Evolutionary conservation across 2,113 vertebrate species (phyloP), one percentile per base, ranked within the genome.

Genomic region (Parus major): DNA sequence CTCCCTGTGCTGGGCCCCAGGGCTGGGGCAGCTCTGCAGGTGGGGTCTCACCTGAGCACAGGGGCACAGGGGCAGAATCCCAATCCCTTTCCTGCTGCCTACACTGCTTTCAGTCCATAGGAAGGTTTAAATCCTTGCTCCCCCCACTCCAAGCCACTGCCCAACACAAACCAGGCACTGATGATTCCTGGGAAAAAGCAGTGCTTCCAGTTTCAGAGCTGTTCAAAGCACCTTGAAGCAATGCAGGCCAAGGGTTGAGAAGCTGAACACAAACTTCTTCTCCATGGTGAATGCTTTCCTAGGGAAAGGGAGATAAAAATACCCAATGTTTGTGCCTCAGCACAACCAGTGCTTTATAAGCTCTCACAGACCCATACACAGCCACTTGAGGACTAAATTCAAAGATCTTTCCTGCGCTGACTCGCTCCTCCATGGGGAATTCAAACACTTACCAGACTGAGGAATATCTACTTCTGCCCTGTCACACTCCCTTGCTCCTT

Each of bases 371-470:
- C 57, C 65, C 16, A 66, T 12, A 9, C 41, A 6, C 55, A 72
- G 39, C 59, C 55, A 8, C 22, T 57, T 49, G 71, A 83, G 81
- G 79, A 89, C 71, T 56, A 80, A 86, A 90, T 56, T 79, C 64
- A 61, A 89, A 84, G 89, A 90, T 73, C 20, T n/a, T 95, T 96
- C 88, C 95, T 95, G 65, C 70, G 96, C 90, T 93, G 82, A 94
- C 86, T 90, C 85, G 20, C 89, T 96, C 93, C 89, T 95, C 91
- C 89, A 44, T 4, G 12, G 85, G 94, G 93, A 97, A 92, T 86
- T 86, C 33, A 41, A 91, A 66, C 24, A 18, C 42, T 92, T 88
- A 79, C 3, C 41, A 95, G 89, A 36, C 90, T 23, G 35, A 94
- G 82, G 35, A 88, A 82, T 71, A 88, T 71, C 86, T 83, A 14